phyloP scores from a whole-genome alignment of 2,113 vertebrate genomes.

The Psilopogon haemacephalus region DNA sequence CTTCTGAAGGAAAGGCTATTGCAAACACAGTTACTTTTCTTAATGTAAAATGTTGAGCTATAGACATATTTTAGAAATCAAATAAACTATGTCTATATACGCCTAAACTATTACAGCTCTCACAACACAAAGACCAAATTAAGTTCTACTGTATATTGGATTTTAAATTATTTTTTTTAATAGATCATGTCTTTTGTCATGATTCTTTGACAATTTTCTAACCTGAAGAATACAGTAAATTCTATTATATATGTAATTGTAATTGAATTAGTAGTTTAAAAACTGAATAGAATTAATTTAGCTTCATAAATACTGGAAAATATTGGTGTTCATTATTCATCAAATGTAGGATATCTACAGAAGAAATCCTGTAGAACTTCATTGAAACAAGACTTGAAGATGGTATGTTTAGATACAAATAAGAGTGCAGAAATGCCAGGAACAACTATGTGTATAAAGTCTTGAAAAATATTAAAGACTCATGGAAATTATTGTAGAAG shows the following conservation, averaged over 20 bases:
- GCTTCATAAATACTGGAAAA: background rate
- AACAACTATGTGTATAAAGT: background rate
- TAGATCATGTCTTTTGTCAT: fast-evolving
- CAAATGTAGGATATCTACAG: background rate
- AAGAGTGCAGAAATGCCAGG: background rate
- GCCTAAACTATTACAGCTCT: background rate
- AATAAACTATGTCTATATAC: background rate
- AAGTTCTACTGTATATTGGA: background rate
- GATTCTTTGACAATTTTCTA: background rate
- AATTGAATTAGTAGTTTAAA: background rate
- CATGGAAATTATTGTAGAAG: no score
- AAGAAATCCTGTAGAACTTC: background rate
- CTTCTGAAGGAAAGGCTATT: background rate
- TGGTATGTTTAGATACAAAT: background rate
- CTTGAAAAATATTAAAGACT: background rate
- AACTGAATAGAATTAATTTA: background rate
- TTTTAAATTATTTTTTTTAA: background rate
- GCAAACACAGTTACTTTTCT: background rate
- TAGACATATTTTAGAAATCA: background rate
- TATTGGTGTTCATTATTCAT: background rate
- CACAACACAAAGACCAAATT: background rate
- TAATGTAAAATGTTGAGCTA: background rate
- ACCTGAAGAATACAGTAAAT: background rate
- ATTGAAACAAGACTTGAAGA: background rate
- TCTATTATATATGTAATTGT: background rate